phyloP scores from a whole-genome alignment of 2,113 vertebrate species.

The Tragelaphus strepsiceros region DNA sequence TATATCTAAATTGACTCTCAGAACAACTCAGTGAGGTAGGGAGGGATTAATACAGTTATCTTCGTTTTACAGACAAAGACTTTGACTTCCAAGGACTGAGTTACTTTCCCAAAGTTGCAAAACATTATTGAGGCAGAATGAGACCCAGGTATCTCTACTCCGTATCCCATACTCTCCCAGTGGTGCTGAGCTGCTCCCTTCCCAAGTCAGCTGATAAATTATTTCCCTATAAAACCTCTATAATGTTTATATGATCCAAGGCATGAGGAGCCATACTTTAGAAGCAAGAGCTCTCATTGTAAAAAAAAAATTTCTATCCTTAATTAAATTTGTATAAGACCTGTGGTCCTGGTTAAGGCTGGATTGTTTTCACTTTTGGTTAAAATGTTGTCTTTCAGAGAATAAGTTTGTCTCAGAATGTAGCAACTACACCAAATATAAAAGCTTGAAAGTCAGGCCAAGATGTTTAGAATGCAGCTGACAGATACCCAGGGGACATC shows the following conservation, averaged over 20 bases:
- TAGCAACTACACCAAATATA: neutral
- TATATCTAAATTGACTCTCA: neutral
- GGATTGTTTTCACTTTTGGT: neutral
- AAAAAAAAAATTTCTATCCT: neutral
- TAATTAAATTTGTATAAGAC: neutral
- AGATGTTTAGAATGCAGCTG: neutral
- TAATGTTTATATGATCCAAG: neutral
- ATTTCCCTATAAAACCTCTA: neutral
- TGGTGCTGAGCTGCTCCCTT: neutral
- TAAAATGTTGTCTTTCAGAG: neutral
- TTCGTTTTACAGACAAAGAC: neutral
- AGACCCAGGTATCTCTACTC: too few relatives aligned
- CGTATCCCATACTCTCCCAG: rapidly evolving
- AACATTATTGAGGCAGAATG: neutral
- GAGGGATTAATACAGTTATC: neutral
- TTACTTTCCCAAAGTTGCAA: neutral
- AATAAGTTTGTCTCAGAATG: neutral
- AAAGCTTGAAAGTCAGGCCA: neutral
- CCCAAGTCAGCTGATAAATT: too few relatives aligned
- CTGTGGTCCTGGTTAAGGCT: neutral
- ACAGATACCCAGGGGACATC: too few relatives aligned
- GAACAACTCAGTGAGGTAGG: neutral
- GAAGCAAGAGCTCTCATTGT: neutral
- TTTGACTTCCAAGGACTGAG: neutral
- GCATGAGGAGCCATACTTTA: neutral